Percentiles rank a stretch among this genome's conserved stretches.
phyloP scores from a whole-genome alignment of 2,888 invertebrate species.

The Drosophila rellima region DNA sequence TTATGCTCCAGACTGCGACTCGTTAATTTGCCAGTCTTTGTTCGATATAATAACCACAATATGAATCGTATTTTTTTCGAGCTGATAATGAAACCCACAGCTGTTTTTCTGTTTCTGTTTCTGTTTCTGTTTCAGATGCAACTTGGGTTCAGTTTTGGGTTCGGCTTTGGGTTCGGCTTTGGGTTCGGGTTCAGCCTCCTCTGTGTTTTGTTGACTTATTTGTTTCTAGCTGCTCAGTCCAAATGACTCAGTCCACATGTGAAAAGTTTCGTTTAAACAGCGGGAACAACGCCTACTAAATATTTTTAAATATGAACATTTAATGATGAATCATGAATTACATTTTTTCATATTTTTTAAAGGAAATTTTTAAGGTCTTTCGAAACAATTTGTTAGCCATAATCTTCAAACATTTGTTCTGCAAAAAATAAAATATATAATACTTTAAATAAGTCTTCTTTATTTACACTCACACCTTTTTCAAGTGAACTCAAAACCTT shows the following conservation, averaged over 20 bases:
- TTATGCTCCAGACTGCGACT: background rate
- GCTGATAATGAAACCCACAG: conserved; percentile 25
- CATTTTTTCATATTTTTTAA: background rate
- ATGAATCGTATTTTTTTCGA: background rate
- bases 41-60: conserved; percentile 10
- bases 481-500: no score
- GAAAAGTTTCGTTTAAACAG: conserved; percentile 25
- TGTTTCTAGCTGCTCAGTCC: background rate
- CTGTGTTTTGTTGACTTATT: background rate
- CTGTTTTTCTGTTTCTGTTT: conserved; percentile 20
- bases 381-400: conserved; percentile 1
- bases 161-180: background rate
- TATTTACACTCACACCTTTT: background rate
- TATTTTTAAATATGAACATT: conserved; percentile 3
- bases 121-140: conserved; percentile 3
- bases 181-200: conserved; percentile 1
- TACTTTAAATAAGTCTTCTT: background rate
- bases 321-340: conserved; percentile 1
- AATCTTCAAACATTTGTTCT: background rate
- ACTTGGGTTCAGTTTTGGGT: background rate
- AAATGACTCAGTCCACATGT: conserved; percentile 32
- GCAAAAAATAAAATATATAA: background rate
- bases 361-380: no score
- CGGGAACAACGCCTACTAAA: conserved; percentile 35
- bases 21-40: background rate